Percentiles rank a stretch among this genome's conserved stretches.
These are phyloP conservation scores for Simalia tracyae DNA, from an alignment of 2,797 vertebrate species.

Conservation along the genomic window DNA sequence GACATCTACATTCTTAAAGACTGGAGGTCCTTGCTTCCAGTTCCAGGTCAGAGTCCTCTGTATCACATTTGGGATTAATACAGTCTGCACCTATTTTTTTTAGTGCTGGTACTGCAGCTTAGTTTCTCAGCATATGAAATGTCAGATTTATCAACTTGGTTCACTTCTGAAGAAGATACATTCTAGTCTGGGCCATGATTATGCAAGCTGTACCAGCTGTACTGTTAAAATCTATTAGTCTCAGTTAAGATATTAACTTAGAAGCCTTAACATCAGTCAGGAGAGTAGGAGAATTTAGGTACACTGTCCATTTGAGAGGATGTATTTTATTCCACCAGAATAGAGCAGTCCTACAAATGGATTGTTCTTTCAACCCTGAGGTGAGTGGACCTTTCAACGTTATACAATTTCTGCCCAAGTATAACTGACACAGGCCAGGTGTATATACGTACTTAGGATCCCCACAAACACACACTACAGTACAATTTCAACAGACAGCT, in stretches of 20 bases:
- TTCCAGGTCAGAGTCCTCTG: not conserved
- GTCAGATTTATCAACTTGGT: not conserved
- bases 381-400: too few relatives aligned
- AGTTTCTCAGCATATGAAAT: not conserved
- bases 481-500: too few relatives aligned
- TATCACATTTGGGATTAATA: not conserved
- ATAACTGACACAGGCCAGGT: too few relatives aligned
- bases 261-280: not conserved
- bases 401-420: too few relatives aligned
- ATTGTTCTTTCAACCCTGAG: not conserved
- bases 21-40: not conserved
- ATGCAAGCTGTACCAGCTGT: not conserved
- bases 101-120: not conserved
- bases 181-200: not conserved
- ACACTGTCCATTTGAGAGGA: not conserved
- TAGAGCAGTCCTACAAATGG: not conserved
- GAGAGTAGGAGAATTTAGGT: not conserved
- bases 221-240: not conserved
- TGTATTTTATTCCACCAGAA: not conserved
- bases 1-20: not conserved
- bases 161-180: not conserved
- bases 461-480: too few relatives aligned
- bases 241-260: not conserved
- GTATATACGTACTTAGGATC: too few relatives aligned
- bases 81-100: not conserved